Evolutionary conservation across 2,888 invertebrate genomes (phyloP).

Genomic region (Athalia rosae): DNA sequence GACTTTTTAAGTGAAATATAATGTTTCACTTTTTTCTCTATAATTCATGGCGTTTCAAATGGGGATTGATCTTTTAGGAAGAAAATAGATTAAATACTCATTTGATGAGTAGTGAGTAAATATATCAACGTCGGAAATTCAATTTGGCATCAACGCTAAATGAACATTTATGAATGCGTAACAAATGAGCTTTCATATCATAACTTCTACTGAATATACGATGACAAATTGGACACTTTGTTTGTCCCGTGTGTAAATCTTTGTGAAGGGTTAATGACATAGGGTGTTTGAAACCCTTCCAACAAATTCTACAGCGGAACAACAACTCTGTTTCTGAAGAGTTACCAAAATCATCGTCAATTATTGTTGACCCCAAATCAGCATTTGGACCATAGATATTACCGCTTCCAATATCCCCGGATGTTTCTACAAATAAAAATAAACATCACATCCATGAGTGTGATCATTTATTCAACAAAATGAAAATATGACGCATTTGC

Average conservation of each 20-base stretch:
- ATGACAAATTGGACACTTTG: constrained; percentile 79
- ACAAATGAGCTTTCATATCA: constrained; percentile 78
- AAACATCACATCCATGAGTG: constrained; percentile 50
- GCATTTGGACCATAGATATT: constrained; percentile 59
- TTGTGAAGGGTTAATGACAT: constrained; percentile 79
- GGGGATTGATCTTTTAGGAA: neutral
- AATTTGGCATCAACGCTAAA: constrained; percentile 60
- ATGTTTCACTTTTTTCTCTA: neutral
- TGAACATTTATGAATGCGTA: constrained; percentile 77
- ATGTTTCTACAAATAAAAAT: constrained; percentile 69
- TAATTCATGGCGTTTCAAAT: neutral
- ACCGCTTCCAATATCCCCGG: constrained; percentile 61
- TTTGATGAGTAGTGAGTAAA: neutral
- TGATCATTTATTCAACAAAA: constrained; percentile 6
- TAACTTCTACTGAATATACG: constrained; percentile 79
- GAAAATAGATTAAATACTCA: no score
- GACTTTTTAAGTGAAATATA: neutral
- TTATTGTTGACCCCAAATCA: constrained; percentile 63
- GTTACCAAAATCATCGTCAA: constrained; percentile 64
- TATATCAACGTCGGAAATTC: constrained; percentile 48
- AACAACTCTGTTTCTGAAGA: constrained; percentile 76
- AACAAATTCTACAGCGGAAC: constrained; percentile 79
- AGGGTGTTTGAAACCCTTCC: constrained; percentile 80
- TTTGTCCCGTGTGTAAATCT: constrained; percentile 80
- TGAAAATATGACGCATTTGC: neutral